Percentiles rank a stretch among this genome's conserved stretches.
Conservation (phyloP, 2,113 vertebrate species). For the Sphyrna mokarran region DNA sequence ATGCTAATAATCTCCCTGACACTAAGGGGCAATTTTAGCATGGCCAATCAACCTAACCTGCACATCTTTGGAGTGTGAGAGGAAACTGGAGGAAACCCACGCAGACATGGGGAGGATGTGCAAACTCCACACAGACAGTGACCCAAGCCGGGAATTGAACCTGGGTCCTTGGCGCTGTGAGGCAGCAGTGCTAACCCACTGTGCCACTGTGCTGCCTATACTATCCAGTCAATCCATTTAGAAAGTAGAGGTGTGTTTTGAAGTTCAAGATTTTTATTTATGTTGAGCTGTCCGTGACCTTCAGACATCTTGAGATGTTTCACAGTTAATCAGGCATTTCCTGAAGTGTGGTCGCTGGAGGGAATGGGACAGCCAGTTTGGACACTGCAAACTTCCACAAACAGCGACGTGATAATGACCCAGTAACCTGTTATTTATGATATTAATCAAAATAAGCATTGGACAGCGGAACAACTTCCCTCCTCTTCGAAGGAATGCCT, state of each 20-base stretch:
- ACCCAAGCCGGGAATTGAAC: too few species aligned
- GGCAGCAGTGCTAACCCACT: too few species aligned
- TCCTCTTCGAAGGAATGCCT: background rate
- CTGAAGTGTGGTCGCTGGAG: background rate
- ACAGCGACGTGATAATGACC: background rate
- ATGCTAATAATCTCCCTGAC: too few species aligned
- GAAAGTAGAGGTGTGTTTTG: background rate
- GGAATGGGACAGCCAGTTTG: background rate
- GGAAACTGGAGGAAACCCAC: too few species aligned
- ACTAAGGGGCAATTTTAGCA: too few species aligned
- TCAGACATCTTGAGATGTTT: background rate
- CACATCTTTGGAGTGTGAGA: too few species aligned
- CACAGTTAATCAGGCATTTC: background rate
- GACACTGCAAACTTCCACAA: background rate
- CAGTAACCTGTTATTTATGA: background rate
- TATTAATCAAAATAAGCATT: background rate
- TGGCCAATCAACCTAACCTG: too few species aligned
- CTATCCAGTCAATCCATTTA: background rate
- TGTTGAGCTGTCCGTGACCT: background rate
- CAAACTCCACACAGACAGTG: too few species aligned
- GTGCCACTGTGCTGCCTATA: too few species aligned
- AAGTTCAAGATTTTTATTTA: background rate
- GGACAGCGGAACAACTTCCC: background rate
- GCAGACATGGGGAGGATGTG: too few species aligned
- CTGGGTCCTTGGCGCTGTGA: too few species aligned